Evolutionary conservation across 2,888 invertebrate species (phyloP).

Genomic region (Phanerotoma sp.): DNA sequence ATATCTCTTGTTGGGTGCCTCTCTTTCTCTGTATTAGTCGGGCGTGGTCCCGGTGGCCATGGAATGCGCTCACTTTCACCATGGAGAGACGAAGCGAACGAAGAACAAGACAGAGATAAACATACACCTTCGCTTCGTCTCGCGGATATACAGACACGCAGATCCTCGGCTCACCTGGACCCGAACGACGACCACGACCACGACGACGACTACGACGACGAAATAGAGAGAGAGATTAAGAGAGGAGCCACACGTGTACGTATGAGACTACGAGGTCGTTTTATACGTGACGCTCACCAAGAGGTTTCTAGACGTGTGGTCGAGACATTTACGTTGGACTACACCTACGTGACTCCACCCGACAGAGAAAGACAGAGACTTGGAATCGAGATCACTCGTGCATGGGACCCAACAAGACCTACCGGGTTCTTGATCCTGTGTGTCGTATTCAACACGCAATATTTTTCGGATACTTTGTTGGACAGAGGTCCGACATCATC

Average conservation of each 20-base stretch:
- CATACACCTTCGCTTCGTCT: constrained; percentile 16
- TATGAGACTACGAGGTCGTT: constrained; percentile 9
- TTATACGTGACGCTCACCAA: constrained; percentile 16
- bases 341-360: constrained; percentile 29
- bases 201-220: no score
- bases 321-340: constrained; percentile 19
- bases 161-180: constrained; percentile 14
- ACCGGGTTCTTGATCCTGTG: background rate
- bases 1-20: no score
- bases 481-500: no score
- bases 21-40: constrained; percentile 45
- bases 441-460: no score
- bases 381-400: constrained; percentile 28
- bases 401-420: constrained; percentile 7
- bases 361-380: background rate
- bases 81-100: constrained; percentile 41
- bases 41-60: constrained; percentile 58
- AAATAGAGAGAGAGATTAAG: constrained; percentile 7
- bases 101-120: constrained; percentile 13
- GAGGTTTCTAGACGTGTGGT: constrained; percentile 18
- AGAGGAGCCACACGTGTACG: constrained; percentile 15
- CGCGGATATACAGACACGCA: constrained; percentile 14
- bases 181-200: background rate
- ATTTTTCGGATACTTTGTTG: no score
- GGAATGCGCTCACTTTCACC: constrained; percentile 59